Conservation (phyloP, 2,797 vertebrate species). For the Chelonia mydas region DNA sequence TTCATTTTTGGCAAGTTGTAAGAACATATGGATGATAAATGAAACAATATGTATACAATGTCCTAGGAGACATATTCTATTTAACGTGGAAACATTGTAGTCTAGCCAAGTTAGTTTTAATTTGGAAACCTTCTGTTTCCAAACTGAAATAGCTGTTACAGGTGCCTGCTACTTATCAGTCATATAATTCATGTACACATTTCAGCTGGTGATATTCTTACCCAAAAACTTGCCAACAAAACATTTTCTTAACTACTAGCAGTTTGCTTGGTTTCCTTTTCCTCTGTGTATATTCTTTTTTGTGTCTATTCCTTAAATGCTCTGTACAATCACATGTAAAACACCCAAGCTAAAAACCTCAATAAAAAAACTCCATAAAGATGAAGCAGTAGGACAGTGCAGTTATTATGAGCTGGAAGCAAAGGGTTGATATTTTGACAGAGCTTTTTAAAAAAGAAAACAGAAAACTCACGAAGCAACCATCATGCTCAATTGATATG, state of each 20-base stretch:
- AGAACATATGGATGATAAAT: background rate
- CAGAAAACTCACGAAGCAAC: background rate
- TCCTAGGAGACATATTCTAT: background rate
- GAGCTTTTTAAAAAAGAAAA: background rate
- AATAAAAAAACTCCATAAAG: slow-evolving; percentile 64
- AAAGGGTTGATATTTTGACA: slow-evolving; percentile 41
- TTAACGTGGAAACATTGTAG: slow-evolving; percentile 21
- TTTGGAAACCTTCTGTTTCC: slow-evolving; percentile 31
- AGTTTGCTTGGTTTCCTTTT: slow-evolving; percentile 49
- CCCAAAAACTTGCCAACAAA: slow-evolving; percentile 52
- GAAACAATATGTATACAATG: background rate
- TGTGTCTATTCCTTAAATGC: slow-evolving; percentile 46
- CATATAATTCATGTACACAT: rapidly evolving
- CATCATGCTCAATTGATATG: too few relatives aligned
- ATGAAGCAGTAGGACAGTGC: slow-evolving; percentile 58
- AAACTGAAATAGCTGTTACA: slow-evolving; percentile 30
- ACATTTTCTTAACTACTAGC: slow-evolving; percentile 26
- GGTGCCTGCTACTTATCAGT: slow-evolving; percentile 53
- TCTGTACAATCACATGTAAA: slow-evolving; percentile 78
- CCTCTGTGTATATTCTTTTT: slow-evolving; percentile 50
- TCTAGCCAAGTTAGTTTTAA: background rate
- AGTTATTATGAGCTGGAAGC: slow-evolving; percentile 59
- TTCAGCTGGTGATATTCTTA: slow-evolving; percentile 46
- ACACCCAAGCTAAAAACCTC: slow-evolving; percentile 66
- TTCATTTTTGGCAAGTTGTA: background rate